Evolutionary conservation across 2,113 vertebrate genomes (phyloP), one percentile per base, ranked within the genome.

Genomic region (Eupsittula cactorum): DNA sequence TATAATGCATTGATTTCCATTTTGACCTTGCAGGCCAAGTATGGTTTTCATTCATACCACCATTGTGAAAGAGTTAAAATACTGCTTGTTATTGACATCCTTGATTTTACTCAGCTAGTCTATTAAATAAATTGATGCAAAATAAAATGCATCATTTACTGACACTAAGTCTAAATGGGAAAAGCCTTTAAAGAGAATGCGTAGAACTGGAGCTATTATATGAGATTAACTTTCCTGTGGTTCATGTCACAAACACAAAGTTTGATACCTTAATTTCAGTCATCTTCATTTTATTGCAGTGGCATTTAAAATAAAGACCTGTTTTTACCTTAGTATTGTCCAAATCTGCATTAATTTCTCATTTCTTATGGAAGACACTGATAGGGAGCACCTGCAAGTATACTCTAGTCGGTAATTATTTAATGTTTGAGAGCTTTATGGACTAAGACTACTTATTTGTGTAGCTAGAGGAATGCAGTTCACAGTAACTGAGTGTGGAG

Each of bases 81-180:
- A 37, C 31, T 60, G 10, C 69, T 64, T 81, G 19, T 74, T 86
- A 46, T 78, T 0, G 31, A 82, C 28, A 59, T 62, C 28, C 44
- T 92, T 90, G 47, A 64, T 94, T 86, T 91, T 75, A 78, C 19
- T 92, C 49, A 60, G n/a, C 50, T 83, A 41, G 57, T 74, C 55
- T 88, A 31, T 81, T 74, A 89, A 91, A 75, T 82, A 75, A 92
- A 79, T 62, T 24, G 90, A 75, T 52, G 80, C 64, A 86, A 90
- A 94, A 95, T 92, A 92, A 88, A 94, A 93, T 5, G 52, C 80
- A 31, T 92, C 73, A 68, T 93, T 95, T 96, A 73, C 79, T 78
- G 60, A 68, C 69, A 79, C 82, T 78, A 76, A 89, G 79, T 81
- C 71, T 94, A 92, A 95, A 88, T 93, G 60, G 89, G 55, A 88